Conservation (phyloP, 2,113 vertebrate genomes). For the Pao palembangensis region DNA sequence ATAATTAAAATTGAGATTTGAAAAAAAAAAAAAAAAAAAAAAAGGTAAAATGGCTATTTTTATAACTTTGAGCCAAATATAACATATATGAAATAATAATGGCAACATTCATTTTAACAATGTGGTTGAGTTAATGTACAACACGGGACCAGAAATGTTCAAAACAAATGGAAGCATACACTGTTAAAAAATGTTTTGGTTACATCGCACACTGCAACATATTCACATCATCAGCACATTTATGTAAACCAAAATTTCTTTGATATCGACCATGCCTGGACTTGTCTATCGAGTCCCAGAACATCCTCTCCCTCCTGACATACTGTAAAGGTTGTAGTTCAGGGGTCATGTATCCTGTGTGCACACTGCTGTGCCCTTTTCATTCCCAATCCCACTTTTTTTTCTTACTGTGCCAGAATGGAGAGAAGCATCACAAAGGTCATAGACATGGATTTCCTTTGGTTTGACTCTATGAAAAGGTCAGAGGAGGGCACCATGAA, state of each 20-base stretch:
- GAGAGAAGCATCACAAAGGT: conserved; percentile 67
- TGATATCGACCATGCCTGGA: conserved; percentile 6
- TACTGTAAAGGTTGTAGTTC: conserved; percentile 67
- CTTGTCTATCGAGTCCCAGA: conserved; percentile 45
- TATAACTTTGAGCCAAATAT: too few species aligned
- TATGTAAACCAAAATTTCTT: neutral
- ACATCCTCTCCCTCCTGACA: conserved; percentile 38
- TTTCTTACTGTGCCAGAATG: conserved; percentile 51
- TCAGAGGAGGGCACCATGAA: conserved; percentile 69
- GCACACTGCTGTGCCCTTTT: conserved; percentile 69
- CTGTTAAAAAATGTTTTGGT: too few species aligned
- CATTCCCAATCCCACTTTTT: conserved; percentile 53
- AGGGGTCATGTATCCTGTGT: conserved; percentile 64
- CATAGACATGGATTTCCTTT: conserved; percentile 74
- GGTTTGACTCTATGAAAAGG: conserved; percentile 75
- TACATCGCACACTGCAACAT: neutral
- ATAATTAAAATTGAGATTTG: too few species aligned
- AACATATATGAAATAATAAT: too few species aligned
- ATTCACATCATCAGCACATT: neutral
- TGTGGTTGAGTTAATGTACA: too few species aligned
- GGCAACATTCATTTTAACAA: too few species aligned
- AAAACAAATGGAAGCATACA: too few species aligned
- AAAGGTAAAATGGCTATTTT: too few species aligned
- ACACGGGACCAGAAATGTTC: too few species aligned
- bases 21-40: too few species aligned